phyloP scores from a whole-genome alignment of 2,113 vertebrate species.

The Octodon degus region DNA sequence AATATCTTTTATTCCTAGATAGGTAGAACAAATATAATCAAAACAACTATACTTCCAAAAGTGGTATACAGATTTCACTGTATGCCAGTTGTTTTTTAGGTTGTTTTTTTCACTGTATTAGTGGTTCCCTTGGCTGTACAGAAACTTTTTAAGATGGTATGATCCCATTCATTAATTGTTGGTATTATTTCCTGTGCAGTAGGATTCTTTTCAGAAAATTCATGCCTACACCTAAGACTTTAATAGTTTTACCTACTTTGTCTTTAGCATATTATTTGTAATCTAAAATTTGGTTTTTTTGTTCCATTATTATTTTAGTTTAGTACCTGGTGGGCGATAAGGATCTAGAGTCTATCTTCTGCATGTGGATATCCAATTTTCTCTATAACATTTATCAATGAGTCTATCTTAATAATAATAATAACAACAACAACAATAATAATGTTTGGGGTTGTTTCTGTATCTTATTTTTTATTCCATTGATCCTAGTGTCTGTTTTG shows the following conservation, averaged over 20 bases:
- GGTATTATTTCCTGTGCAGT: not conserved
- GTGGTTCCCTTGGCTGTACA: not conserved
- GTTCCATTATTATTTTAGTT: not conserved
- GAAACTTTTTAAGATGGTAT: not conserved
- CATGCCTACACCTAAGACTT: not conserved
- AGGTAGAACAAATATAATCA: no score
- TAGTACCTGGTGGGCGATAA: not conserved
- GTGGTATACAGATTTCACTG: no score
- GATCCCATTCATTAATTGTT: not conserved
- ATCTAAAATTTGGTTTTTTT: not conserved
- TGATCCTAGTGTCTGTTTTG: not conserved
- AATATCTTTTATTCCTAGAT: no score
- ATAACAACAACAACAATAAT: no score
- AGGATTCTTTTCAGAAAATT: not conserved
- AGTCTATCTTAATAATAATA: no score
- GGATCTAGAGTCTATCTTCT: not conserved
- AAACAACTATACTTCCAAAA: no score
- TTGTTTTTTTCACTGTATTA: not conserved
- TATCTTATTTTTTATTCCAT: no score
- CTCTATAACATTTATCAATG: not conserved
- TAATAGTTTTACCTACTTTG: not conserved
- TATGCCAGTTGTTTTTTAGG: no score
- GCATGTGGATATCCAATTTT: not conserved
- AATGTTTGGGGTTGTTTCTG: no score
- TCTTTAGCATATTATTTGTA: not conserved